Percentiles rank a stretch among this genome's conserved stretches.
These are phyloP conservation scores for Schrankia costaestrigalis DNA, from an alignment of 2,888 invertebrate species.

Conservation along the genomic window DNA sequence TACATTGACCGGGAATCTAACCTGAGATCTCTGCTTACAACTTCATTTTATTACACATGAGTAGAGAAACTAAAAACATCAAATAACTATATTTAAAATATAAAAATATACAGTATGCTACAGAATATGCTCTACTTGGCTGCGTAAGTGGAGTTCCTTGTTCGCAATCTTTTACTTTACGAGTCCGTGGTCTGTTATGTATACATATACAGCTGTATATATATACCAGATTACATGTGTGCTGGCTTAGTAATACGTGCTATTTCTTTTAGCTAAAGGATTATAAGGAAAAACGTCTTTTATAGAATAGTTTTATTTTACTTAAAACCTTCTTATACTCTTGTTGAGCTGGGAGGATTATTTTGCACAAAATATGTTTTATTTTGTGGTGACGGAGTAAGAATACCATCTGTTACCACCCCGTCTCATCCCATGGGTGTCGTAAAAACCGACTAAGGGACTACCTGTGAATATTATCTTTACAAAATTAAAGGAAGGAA, in stretches of 20 bases:
- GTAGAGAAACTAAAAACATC: neutral
- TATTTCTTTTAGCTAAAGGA: slow-evolving; percentile 12
- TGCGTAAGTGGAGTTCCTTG: slow-evolving; percentile 29
- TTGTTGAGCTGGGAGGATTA: too few species aligned
- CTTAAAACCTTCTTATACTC: too few species aligned
- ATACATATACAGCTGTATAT: slow-evolving; percentile 20
- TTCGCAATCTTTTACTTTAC: slow-evolving; percentile 21
- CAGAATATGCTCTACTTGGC: slow-evolving; percentile 1
- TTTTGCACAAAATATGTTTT: too few species aligned
- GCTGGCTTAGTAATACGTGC: slow-evolving; percentile 16
- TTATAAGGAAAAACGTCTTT: slow-evolving; percentile 9
- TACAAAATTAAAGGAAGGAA: too few species aligned
- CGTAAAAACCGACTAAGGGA: too few species aligned
- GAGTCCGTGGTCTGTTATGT: slow-evolving; percentile 16
- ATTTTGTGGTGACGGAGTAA: too few species aligned
- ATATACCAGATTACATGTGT: slow-evolving; percentile 21
- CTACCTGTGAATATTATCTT: too few species aligned
- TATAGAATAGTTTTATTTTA: too few species aligned
- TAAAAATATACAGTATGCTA: slow-evolving; percentile 5
- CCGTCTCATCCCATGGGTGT: too few species aligned
- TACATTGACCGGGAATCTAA: too few species aligned
- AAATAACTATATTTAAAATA: neutral
- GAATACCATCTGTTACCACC: too few species aligned
- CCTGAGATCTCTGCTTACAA: too few species aligned
- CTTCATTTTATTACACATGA: neutral